Evolutionary conservation across 2,888 invertebrate genomes (phyloP).

Genomic region (Callosobruchus maculatus): DNA sequence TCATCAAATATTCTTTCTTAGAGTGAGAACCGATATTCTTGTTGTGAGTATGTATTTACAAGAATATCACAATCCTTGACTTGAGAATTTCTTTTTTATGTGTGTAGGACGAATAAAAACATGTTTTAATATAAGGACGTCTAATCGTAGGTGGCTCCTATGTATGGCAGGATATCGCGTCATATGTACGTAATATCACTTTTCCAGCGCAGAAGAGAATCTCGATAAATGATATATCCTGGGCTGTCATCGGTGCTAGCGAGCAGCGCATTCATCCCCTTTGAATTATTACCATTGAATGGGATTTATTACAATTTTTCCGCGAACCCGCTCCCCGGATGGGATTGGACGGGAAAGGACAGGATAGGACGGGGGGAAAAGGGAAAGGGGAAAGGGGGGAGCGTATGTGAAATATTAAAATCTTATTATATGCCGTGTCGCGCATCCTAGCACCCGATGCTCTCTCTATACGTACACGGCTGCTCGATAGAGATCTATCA

Average conservation of each 20-base stretch:
- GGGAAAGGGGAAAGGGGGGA: too few relatives aligned
- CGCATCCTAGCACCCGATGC: too few relatives aligned
- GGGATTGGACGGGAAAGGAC: background rate
- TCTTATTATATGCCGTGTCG: conserved; percentile 32
- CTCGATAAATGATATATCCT: conserved; percentile 48
- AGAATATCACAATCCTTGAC: too few relatives aligned
- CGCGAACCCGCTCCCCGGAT: conserved; percentile 29
- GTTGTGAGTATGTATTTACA: too few relatives aligned
- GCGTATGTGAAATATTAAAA: conserved; percentile 47
- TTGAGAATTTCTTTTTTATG: too few relatives aligned
- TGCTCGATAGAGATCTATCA: too few relatives aligned
- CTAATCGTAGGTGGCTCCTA: background rate
- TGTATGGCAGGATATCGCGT: background rate
- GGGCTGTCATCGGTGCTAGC: conserved; percentile 43
- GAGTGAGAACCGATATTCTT: too few relatives aligned
- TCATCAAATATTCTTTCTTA: too few relatives aligned
- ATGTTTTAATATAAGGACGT: too few relatives aligned
- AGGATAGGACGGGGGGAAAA: too few relatives aligned
- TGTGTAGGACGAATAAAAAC: too few relatives aligned
- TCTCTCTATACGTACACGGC: too few relatives aligned
- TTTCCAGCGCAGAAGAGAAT: conserved; percentile 32
- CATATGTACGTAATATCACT: conserved; percentile 40
- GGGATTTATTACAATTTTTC: conserved; percentile 45
- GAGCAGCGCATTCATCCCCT: conserved; percentile 42
- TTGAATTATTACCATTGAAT: conserved; percentile 48